phyloP scores from a whole-genome alignment of 1,140 invertebrate genomes.

The Archegozetes longisetosus region DNA sequence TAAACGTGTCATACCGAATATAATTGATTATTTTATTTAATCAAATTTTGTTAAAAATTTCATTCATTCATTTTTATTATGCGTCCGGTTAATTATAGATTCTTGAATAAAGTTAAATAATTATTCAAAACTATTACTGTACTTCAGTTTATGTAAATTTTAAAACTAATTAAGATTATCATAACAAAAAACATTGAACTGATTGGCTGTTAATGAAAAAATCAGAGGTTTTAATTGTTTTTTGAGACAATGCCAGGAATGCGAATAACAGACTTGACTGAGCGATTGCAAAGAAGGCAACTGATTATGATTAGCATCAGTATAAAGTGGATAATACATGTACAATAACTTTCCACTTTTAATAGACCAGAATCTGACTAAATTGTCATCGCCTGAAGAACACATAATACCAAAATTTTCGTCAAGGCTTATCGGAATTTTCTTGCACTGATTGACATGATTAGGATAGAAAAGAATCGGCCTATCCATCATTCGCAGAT shows the following conservation, averaged over 20 bases:
- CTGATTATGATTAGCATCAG: neutral
- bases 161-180: neutral
- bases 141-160: too few species aligned
- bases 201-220: neutral
- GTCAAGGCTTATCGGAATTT: constrained; percentile 8
- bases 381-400: neutral
- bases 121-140: too few species aligned
- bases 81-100: too few species aligned
- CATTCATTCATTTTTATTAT: too few species aligned
- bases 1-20: too few species aligned
- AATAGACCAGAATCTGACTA: constrained; percentile 2
- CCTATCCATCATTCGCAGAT: neutral
- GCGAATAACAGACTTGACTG: neutral
- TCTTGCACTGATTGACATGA: constrained; percentile 4
- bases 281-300: neutral
- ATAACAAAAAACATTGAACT: neutral
- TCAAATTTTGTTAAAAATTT: too few species aligned
- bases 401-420: constrained; percentile 4
- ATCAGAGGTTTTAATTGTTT: neutral
- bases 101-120: too few species aligned
- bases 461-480: neutral
- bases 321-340: neutral
- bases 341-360: neutral
- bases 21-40: too few species aligned
- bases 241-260: constrained; percentile 5